Conservation (phyloP, 2,113 vertebrate species). For the Notechis scutatus region DNA sequence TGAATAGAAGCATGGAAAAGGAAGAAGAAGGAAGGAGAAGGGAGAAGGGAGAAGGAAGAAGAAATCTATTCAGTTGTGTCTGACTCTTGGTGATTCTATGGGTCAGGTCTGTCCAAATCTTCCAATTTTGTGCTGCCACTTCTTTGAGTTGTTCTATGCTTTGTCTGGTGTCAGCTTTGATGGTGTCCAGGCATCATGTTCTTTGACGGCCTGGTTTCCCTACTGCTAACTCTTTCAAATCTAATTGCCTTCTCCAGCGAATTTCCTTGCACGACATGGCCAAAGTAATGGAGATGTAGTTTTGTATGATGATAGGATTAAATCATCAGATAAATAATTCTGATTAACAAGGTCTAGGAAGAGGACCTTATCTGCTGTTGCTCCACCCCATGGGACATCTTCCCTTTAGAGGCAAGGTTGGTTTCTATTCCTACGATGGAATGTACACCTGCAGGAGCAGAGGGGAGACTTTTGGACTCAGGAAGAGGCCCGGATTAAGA, state of each 20-base stretch:
- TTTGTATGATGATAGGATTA: background rate
- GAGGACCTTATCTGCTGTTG: background rate
- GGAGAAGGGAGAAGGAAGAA: no score
- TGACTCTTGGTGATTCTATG: background rate
- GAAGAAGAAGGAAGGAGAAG: no score
- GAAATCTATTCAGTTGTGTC: background rate
- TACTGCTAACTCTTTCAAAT: background rate
- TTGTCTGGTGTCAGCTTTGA: background rate
- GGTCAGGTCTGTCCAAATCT: background rate
- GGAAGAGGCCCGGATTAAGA: no score
- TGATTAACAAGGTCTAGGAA: background rate
- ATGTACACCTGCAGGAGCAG: background rate
- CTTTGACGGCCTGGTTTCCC: background rate
- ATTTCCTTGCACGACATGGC: no score
- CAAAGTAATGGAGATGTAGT: background rate
- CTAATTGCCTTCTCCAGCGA: no score
- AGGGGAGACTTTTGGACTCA: no score
- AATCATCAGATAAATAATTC: background rate
- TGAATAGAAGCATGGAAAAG: background rate
- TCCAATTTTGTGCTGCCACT: background rate
- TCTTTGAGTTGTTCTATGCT: background rate
- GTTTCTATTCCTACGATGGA: background rate
- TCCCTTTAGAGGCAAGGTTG: background rate
- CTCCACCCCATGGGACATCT: background rate
- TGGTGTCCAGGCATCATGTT: no score